These are phyloP conservation scores for Aeoliscus strigatus DNA, from an alignment of 2,797 vertebrate species.

Conservation along the genomic window DNA sequence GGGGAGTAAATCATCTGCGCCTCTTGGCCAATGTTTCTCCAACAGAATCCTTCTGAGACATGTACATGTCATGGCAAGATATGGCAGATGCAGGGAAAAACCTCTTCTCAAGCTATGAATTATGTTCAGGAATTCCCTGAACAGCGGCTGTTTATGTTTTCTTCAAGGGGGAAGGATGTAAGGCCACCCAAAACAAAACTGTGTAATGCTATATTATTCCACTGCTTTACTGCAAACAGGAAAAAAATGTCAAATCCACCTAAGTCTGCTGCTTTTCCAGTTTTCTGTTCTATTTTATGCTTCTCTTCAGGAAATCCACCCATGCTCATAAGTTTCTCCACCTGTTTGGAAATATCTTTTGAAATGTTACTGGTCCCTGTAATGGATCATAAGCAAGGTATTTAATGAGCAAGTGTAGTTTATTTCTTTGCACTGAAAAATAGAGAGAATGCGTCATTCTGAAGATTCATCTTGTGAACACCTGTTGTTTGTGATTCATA, in stretches of 20 bases:
- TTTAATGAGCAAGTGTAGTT: conserved; percentile 68
- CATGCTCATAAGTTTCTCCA: conserved; percentile 74
- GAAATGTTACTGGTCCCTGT: conserved; percentile 60
- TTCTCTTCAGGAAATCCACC: conserved; percentile 71
- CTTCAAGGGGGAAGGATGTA: conserved; percentile 46
- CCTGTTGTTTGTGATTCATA: conserved; percentile 69
- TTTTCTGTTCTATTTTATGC: conserved; percentile 67
- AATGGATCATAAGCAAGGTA: conserved; percentile 60
- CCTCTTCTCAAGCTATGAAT: conserved; percentile 60
- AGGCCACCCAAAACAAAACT: conserved; percentile 78
- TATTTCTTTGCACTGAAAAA: conserved; percentile 46
- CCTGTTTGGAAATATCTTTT: conserved; percentile 75
- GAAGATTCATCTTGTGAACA: conserved; percentile 64
- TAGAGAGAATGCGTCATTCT: conserved; percentile 68
- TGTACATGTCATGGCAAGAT: conserved; percentile 61
- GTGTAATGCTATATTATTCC: conserved; percentile 72
- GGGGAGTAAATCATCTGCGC: conserved; percentile 60
- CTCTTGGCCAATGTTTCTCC: conserved; percentile 43
- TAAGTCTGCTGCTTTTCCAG: conserved; percentile 58
- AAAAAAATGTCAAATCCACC: conserved; percentile 54
- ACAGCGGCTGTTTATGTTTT: conserved; percentile 66
- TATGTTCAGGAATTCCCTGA: conserved; percentile 63
- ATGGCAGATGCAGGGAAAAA: conserved; percentile 57
- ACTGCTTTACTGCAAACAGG: conserved; percentile 69
- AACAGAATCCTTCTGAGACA: conserved; percentile 63